A percentile compares a stretch with the other conserved stretches of the same genome.
Conservation (phyloP, 2,113 vertebrate species). For the Pelmatolapia mariae region DNA sequence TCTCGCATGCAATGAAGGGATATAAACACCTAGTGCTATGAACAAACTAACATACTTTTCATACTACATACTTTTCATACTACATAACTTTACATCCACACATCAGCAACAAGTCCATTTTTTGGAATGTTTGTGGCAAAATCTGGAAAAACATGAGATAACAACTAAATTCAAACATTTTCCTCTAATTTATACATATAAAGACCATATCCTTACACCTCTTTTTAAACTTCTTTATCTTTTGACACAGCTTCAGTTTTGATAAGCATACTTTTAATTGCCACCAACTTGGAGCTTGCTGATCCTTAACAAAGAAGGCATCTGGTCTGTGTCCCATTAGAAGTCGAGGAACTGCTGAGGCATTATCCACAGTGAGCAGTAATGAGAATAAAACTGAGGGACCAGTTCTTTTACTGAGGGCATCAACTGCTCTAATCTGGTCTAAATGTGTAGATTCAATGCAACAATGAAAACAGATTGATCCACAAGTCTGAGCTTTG, state of each 20-base stretch:
- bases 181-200: neutral
- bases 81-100: neutral
- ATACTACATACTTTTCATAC: neutral
- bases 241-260: neutral
- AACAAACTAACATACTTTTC: neutral
- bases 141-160: neutral
- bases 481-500: neutral
- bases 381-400: neutral
- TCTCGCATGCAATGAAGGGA: neutral
- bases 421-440: constrained; percentile 17
- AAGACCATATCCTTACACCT: neutral
- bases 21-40: neutral
- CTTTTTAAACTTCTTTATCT: neutral
- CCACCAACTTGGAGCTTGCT: neutral
- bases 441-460: neutral
- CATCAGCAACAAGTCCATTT: neutral
- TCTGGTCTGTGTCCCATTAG: neutral
- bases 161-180: neutral
- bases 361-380: neutral
- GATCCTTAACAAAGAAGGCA: neutral
- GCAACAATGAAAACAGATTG: constrained; percentile 1
- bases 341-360: neutral
- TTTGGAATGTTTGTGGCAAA: neutral
- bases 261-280: neutral
- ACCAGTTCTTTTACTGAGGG: neutral